Evolutionary conservation across 2,113 vertebrate genomes (phyloP).

Genomic region (Oncorhynchus masou): DNA sequence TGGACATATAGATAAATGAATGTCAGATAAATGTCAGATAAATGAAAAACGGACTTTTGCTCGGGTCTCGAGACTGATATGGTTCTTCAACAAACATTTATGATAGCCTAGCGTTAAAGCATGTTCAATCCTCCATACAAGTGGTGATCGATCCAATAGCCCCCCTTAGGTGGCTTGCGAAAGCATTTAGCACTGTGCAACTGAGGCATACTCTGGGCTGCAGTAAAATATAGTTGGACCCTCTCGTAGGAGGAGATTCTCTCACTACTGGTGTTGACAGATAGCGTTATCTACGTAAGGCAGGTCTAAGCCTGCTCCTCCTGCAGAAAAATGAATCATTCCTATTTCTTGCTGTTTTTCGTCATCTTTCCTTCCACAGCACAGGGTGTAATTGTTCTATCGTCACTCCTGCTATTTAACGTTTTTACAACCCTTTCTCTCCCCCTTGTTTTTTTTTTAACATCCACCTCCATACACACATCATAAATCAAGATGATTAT

Average conservation of each 20-base stretch:
- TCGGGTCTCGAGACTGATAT: too few relatives aligned
- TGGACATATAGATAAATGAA: too few relatives aligned
- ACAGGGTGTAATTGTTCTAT: background rate
- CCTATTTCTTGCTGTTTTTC: background rate
- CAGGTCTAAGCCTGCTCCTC: conserved; percentile 48
- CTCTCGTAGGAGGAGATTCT: conserved; percentile 46
- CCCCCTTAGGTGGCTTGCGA: conserved; percentile 1
- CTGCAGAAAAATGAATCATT: conserved; percentile 17
- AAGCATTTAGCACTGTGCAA: conserved; percentile 13
- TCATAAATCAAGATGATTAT: background rate
- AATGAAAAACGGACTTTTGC: too few relatives aligned
- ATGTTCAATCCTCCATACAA: conserved; percentile 31
- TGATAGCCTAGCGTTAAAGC: conserved; percentile 4
- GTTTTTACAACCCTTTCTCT: background rate
- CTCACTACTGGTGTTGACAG: conserved; percentile 44
- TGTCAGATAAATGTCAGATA: too few relatives aligned
- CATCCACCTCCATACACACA: background rate
- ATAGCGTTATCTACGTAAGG: conserved; percentile 36
- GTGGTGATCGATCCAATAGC: background rate
- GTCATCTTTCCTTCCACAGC: background rate
- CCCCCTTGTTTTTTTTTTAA: background rate
- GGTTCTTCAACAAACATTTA: too few relatives aligned
- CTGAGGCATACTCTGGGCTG: conserved; percentile 4
- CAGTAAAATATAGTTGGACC: conserved; percentile 29
- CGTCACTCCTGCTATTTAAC: background rate